Conservation (phyloP, 2,797 vertebrate genomes). For the Glyptemys insculpta region DNA sequence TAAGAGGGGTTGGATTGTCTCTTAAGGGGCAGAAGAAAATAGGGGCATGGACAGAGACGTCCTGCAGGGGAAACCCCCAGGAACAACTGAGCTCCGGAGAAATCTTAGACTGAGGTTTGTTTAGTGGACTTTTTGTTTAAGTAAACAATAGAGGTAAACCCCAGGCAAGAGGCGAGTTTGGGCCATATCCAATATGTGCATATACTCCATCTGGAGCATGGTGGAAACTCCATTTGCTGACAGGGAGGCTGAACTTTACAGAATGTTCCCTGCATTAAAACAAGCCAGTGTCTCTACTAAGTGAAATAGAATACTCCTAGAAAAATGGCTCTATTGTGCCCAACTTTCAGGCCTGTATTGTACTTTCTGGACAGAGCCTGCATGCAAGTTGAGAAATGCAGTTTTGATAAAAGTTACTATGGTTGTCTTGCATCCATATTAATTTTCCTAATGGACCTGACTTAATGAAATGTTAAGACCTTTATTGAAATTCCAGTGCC, state of each 20-base stretch:
- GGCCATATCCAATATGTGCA: neutral
- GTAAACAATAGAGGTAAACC: neutral
- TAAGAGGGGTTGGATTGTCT: neutral
- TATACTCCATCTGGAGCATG: neutral
- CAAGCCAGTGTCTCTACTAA: neutral
- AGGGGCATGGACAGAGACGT: neutral
- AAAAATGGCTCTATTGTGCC: conserved; percentile 60
- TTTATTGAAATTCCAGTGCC: conserved; percentile 68
- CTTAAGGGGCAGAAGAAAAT: neutral
- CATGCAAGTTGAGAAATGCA: conserved; percentile 28
- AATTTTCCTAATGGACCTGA: conserved; percentile 10
- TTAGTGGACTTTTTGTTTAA: neutral
- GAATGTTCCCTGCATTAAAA: neutral
- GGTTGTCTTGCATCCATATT: conserved; percentile 20
- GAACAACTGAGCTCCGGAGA: neutral
- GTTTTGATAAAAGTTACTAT: neutral
- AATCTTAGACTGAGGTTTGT: neutral
- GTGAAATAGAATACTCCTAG: neutral
- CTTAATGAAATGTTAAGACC: conserved; percentile 51
- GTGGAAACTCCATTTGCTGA: neutral
- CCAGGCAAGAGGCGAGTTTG: neutral
- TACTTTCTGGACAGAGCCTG: conserved; percentile 21
- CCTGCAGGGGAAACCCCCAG: neutral
- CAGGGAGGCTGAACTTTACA: conserved; percentile 2
- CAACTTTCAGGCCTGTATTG: conserved; percentile 51